Evolutionary conservation across 2,888 invertebrate species (phyloP).

Genomic region (Dexiosoma caninum): DNA sequence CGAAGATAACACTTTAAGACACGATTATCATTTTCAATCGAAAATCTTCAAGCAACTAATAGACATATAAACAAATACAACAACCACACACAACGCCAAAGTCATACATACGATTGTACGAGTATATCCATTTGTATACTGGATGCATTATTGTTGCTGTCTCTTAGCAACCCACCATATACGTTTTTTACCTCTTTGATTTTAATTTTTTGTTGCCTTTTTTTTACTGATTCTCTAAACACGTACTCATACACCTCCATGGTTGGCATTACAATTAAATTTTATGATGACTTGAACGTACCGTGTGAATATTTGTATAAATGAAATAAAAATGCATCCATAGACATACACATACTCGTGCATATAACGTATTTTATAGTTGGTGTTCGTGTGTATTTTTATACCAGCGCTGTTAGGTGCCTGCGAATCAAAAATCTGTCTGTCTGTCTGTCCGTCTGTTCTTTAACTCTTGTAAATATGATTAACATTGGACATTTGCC

Average conservation of each 20-base stretch:
- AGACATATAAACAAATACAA: constrained; percentile 26
- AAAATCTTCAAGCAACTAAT: constrained; percentile 45
- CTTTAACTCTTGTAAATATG: constrained; percentile 24
- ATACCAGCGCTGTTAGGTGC: constrained; percentile 1
- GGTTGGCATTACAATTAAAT: constrained; percentile 63
- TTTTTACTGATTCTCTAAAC: constrained; percentile 25
- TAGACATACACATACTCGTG: background rate
- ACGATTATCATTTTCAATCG: constrained; percentile 61
- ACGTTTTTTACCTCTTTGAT: background rate
- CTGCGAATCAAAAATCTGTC: no score
- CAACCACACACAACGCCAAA: background rate
- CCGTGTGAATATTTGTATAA: constrained; percentile 56
- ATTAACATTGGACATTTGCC: constrained; percentile 54
- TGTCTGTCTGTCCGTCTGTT: constrained; percentile 15
- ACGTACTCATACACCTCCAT: constrained; percentile 63
- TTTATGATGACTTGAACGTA: constrained; percentile 59
- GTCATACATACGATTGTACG: background rate
- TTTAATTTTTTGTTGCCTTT: constrained; percentile 9
- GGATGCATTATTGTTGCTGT: constrained; percentile 38
- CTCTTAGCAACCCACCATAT: constrained; percentile 60
- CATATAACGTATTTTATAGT: constrained; percentile 14
- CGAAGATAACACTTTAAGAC: constrained; percentile 62
- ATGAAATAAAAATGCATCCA: constrained; percentile 8
- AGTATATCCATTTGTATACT: background rate
- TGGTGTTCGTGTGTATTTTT: constrained; percentile 25